Percentiles rank a stretch among this genome's conserved stretches.
Evolutionary conservation across 2,888 invertebrate species (phyloP).

Genomic region (Lasioglossum vierecki): DNA sequence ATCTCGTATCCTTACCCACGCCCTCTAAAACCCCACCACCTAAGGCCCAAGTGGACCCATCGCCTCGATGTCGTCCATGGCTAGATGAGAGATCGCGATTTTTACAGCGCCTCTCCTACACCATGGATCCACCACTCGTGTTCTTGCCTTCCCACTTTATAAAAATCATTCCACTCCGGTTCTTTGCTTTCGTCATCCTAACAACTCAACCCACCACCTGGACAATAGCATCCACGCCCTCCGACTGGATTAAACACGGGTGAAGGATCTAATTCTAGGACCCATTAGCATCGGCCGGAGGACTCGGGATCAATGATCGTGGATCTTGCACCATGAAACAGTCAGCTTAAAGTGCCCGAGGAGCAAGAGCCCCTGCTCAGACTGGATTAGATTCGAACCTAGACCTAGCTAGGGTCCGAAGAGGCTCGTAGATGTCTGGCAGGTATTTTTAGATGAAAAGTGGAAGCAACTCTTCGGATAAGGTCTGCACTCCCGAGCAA

Average conservation of each 20-base stretch:
- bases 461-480: background rate
- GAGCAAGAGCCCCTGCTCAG: background rate
- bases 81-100: too few relatives aligned
- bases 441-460: slow-evolving; percentile 11
- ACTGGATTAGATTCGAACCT: slow-evolving; percentile 8
- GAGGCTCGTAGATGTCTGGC: background rate
- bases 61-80: too few relatives aligned
- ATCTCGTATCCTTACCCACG: too few relatives aligned
- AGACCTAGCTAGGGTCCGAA: slow-evolving; percentile 3
- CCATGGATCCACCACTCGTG: too few relatives aligned
- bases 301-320: slow-evolving; percentile 7
- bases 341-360: background rate
- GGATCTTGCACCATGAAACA: background rate
- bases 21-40: too few relatives aligned
- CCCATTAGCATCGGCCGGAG: background rate
- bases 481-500: background rate
- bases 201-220: background rate
- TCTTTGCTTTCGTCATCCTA: background rate
- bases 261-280: slow-evolving; percentile 11
- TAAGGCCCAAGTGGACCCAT: too few relatives aligned
- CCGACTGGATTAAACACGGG: background rate
- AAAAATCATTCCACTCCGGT: too few relatives aligned
- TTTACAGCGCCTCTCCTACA: too few relatives aligned
- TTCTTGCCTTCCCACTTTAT: too few relatives aligned
- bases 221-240: background rate